A percentile compares a stretch with the other conserved stretches of the same genome.
Conservation (phyloP, 92 coral and sea anemone species). For the Anthopleura xanthogrammica region DNA sequence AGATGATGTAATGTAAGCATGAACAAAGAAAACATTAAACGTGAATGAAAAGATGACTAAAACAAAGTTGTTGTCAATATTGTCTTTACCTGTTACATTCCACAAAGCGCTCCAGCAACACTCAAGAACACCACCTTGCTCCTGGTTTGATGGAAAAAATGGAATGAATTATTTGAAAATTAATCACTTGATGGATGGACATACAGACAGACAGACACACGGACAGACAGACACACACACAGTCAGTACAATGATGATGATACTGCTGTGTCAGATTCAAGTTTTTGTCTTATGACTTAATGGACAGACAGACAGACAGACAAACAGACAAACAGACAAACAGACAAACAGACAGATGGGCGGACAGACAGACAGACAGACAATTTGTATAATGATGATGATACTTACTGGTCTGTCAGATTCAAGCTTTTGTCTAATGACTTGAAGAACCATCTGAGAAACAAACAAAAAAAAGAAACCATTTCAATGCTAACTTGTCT, state of each 20-base stretch:
- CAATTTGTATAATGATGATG: neutral
- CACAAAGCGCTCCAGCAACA: slow-evolving; percentile 90
- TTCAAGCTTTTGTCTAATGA: slow-evolving; percentile 58
- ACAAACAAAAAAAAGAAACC: slow-evolving; percentile 8
- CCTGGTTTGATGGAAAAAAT: slow-evolving; percentile 26
- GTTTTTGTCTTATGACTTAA: no score
- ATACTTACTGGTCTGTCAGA: slow-evolving; percentile 52
- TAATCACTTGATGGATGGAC: neutral
- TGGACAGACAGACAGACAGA: no score
- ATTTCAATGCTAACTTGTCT: neutral
- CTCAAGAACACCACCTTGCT: slow-evolving; percentile 66
- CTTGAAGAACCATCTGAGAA: slow-evolving; percentile 54
- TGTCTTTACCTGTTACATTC: slow-evolving; percentile 78
- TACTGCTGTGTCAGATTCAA: no score
- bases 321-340: no score
- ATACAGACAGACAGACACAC: neutral
- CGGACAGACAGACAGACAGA: neutral
- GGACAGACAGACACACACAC: neutral
- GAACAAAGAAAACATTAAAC: no score
- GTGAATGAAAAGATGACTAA: no score
- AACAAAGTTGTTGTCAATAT: no score
- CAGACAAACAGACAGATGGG: neutral
- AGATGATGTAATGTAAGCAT: no score
- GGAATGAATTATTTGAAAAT: neutral
- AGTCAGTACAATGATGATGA: no score